Percentiles rank a stretch among this genome's conserved stretches.
These are phyloP conservation scores for Mystacides longicornis DNA, from an alignment of 2,888 invertebrate genomes.

Conservation along the genomic window DNA sequence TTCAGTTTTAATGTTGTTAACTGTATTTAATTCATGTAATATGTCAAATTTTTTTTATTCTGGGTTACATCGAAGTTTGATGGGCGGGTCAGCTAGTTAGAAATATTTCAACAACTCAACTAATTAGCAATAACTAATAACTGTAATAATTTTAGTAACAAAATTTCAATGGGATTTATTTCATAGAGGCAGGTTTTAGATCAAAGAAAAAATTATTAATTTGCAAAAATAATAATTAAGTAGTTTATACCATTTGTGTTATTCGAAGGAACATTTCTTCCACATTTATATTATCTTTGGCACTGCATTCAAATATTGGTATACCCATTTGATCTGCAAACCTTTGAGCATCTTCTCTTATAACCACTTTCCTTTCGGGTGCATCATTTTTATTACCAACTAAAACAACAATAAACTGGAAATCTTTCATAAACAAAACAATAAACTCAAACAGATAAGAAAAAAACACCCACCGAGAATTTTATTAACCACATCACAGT, in stretches of 20 bases:
- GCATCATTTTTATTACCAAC: conserved; percentile 97
- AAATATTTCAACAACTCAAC: no score
- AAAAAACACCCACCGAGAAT: conserved; percentile 68
- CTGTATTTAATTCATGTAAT: no score
- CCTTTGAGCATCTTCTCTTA: conserved; percentile 93
- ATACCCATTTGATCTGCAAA: conserved; percentile 98
- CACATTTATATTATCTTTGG: conserved; percentile 98
- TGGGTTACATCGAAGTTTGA: no score
- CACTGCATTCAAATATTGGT: conserved; percentile 95
- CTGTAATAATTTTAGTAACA: no score
- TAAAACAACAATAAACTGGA: conserved; percentile 34
- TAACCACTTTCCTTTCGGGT: conserved; percentile 89
- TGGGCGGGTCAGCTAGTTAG: no score
- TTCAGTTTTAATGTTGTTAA: no score
- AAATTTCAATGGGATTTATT: neutral
- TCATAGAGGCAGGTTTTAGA: neutral
- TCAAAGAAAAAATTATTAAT: no score
- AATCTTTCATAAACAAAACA: neutral
- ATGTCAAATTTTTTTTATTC: no score
- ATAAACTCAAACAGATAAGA: neutral
- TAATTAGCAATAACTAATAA: no score
- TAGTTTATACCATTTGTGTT: conserved; percentile 52
- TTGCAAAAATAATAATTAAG: neutral
- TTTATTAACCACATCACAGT: conserved; percentile 98
- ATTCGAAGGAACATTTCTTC: conserved; percentile 87